These are phyloP conservation scores for Drosophila kurseongensis DNA, from an alignment of 1,140 invertebrate species.

Conservation along the genomic window DNA sequence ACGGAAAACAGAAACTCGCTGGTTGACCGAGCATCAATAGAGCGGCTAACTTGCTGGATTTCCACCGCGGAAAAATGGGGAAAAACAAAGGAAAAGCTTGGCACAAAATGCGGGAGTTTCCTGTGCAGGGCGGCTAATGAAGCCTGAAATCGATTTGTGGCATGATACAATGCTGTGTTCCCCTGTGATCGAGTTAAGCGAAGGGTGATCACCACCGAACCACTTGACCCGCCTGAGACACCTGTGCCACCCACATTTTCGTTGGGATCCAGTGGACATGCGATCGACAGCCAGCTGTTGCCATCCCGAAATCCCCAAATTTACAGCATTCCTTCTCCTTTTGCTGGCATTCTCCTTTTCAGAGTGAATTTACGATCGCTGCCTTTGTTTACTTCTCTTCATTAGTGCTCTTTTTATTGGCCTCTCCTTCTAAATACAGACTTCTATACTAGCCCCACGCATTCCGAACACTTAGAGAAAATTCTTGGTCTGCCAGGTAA, in stretches of 20 bases:
- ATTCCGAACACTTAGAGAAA: conserved; percentile 11
- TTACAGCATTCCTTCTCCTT: conserved; percentile 58
- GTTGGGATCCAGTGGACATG: neutral
- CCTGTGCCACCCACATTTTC: conserved; percentile 49
- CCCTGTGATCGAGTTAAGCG: conserved; percentile 48
- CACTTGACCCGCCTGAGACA: conserved; percentile 26
- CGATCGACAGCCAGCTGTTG: conserved; percentile 62
- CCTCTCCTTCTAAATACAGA: conserved; percentile 5
- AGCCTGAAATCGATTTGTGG: conserved; percentile 79
- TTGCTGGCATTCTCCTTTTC: conserved; percentile 36
- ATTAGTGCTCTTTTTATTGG: conserved; percentile 56
- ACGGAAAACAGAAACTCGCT: conserved; percentile 44
- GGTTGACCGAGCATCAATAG: conserved; percentile 75
- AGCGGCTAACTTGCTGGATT: conserved; percentile 58
- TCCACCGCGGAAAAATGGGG: conserved; percentile 30
- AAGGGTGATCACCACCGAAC: conserved; percentile 15
- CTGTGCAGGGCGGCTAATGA: conserved; percentile 70
- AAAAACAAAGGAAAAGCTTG: conserved; percentile 52
- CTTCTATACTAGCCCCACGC: conserved; percentile 27
- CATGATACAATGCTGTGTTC: conserved; percentile 24
- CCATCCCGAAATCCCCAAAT: conserved; percentile 74
- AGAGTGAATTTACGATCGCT: conserved; percentile 70
- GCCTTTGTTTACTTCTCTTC: conserved; percentile 53
- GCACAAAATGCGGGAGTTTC: conserved; percentile 66
- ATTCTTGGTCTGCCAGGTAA: no score